Base-by-base conservation (phyloP, 2,113 vertebrate species). In the Ceyx margarethae region DNA sequence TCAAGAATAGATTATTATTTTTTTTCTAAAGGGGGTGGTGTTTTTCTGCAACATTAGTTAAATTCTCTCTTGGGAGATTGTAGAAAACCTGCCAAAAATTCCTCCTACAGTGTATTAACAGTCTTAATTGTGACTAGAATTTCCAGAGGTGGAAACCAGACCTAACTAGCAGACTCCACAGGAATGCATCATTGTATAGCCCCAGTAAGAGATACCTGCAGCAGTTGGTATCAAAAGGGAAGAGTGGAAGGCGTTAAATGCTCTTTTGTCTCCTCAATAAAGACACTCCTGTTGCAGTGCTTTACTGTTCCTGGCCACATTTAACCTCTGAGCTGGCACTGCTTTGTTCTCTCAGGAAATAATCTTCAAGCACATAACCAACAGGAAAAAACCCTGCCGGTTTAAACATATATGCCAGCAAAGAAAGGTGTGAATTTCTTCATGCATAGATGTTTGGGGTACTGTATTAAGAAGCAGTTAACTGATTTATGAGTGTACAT, bases 171-270 rank as follows among this genome's bases (percentile, higher is more conserved):
- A 51, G 18, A 31, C 6, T 84, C 13, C 43, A 28, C 21, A 81
- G 29, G 60, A 62, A 9, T 10, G 15, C 9, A 19, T 11, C n/a
- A 18, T 8, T 1, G 2, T 31, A 19, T 0, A 37, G 15, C 25
- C 23, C 37, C 51, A 25, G 18, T 4, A 61, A 18, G 33, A 50
- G 48, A 40, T 2, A 31, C 9, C 61, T 67, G 28, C 7, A 46
- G 33, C 31, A 42, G 11, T 62, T 51, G 22, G 1, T 29, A 2
- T 23, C 26, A 50, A 37, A 46, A 56, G 6, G 37, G 9, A 71
- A 28, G 23, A 56, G 15, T 17, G 11, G 7, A 74, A 8, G 13
- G 4, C 2, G 1, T 48, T 56, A 51, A 51, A 19, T 9, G 6
- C 8, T 72, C 25, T 58, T 92, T 80, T 87, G 25, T 53, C 48